These are phyloP conservation scores for Vipera latastei DNA, from an alignment of 2,797 vertebrate species.

Conservation along the genomic window DNA sequence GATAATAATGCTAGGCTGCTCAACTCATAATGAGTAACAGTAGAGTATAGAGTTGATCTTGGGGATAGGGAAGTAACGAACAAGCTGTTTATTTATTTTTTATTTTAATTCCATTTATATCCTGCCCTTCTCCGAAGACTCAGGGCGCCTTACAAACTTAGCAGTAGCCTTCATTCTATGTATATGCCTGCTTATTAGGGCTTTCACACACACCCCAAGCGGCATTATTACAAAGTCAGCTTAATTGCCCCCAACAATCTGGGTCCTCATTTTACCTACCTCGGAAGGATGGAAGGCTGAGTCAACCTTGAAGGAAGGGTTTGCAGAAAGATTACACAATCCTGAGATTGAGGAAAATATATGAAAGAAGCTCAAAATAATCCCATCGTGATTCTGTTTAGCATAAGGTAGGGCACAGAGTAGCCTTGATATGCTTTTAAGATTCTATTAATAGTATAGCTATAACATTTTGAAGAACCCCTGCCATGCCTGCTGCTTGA, in stretches of 20 bases:
- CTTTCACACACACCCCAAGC: too few relatives aligned
- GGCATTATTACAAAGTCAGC: too few relatives aligned
- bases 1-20: background rate
- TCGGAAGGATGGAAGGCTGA: too few relatives aligned
- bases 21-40: background rate
- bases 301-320: background rate
- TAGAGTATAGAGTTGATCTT: background rate
- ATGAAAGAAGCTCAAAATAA: background rate
- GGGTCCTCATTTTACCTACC: too few relatives aligned
- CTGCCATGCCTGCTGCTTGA: background rate
- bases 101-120: too few relatives aligned
- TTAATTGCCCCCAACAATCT: too few relatives aligned
- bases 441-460: background rate
- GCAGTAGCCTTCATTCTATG: too few relatives aligned
- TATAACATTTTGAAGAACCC: background rate
- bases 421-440: background rate
- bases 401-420: background rate
- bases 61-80: background rate
- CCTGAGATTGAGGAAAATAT: background rate
- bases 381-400: background rate
- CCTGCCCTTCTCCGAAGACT: too few relatives aligned
- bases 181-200: too few relatives aligned
- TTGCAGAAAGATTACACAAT: background rate
- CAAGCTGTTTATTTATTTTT: too few relatives aligned
- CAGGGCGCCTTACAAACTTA: too few relatives aligned